Conservation (phyloP, 2,888 invertebrate genomes). For the Drosophila nigritarsus region DNA sequence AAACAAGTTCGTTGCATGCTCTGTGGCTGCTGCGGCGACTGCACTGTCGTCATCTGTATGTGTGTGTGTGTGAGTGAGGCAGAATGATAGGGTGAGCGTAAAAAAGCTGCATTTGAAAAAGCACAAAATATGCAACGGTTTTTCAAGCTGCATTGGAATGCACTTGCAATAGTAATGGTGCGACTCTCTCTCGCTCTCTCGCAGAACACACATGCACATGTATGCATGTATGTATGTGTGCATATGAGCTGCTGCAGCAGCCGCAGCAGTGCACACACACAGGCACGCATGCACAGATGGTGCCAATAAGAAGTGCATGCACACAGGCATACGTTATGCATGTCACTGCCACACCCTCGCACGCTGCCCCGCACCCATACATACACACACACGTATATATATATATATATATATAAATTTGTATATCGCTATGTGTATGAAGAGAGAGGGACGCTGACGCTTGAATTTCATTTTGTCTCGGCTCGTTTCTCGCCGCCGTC, state of each 20-base stretch:
- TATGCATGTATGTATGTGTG: not conserved
- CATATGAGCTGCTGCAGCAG: slow-evolving; percentile 6
- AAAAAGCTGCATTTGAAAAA: slow-evolving; percentile 45
- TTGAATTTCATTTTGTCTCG: slow-evolving; percentile 52
- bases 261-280: slow-evolving; percentile 30
- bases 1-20: slow-evolving; percentile 35
- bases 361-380: slow-evolving; percentile 46
- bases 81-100: slow-evolving; percentile 15
- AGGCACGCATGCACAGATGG: slow-evolving; percentile 47
- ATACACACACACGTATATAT: not conserved
- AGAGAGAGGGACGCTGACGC: slow-evolving; percentile 40
- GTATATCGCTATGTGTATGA: not conserved
- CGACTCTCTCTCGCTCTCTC: slow-evolving; percentile 22
- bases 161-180: slow-evolving; percentile 36
- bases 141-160: slow-evolving; percentile 60
- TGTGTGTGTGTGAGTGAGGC: slow-evolving; percentile 20
- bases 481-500: slow-evolving; percentile 40
- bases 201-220: not conserved
- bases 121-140: slow-evolving; percentile 59
- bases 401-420: not conserved
- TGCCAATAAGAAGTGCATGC: slow-evolving; percentile 74
- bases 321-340: slow-evolving; percentile 60
- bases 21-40: slow-evolving; percentile 21
- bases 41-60: slow-evolving; percentile 15
- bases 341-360: slow-evolving; percentile 75